Evolutionary conservation across 2,113 vertebrate genomes (phyloP), one percentile per base, ranked within the genome.

Genomic region (Catharus fuscescens): DNA sequence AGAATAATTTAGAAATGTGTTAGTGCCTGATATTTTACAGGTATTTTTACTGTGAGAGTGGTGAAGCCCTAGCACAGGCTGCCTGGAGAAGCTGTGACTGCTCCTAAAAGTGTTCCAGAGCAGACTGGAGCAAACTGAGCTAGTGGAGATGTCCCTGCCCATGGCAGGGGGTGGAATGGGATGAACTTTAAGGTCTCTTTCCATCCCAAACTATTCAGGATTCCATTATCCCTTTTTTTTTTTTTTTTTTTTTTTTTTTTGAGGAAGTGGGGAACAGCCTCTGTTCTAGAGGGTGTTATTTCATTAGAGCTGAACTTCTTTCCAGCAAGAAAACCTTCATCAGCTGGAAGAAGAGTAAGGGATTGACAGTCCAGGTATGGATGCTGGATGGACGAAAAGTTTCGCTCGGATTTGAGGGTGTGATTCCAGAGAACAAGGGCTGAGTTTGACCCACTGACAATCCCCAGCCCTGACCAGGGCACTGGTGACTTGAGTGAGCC

Each of bases 331-430:
- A 64, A 3, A 44, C 4, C 13, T 65, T 28, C 47, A 61, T 17
- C 42, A 77, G n/a, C 38, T 40, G 57, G 28, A 31, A 89, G 34
- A 31, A 32, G 23, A 76, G 12, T 8, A 28, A 73, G 38, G 48
- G 13, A 44, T 16, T 44, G 26, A 28, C 57, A 38, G 18, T 29
- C 36, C 31, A n/a, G n/a, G 5, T 16, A 3, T 7, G 25, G 38
- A 9, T 17, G 12, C 21, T 34, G 36, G 8, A 24, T 16, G 31
- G 31, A 59, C 14, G 69, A 5, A 24, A 73, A 59, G 8, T 5
- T 62, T 9, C 0, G 0, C 38, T 64, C 9, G 24, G 32, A n/a
- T 31, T 2, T 34, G 44, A 82, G 32, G 9, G 12, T 36, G 44
- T 47, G 29, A 42, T 34, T 47, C 12, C n/a, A 69, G 59, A 47